Conservation (phyloP, 2,113 vertebrate species). For the Spilogale gracilis region DNA sequence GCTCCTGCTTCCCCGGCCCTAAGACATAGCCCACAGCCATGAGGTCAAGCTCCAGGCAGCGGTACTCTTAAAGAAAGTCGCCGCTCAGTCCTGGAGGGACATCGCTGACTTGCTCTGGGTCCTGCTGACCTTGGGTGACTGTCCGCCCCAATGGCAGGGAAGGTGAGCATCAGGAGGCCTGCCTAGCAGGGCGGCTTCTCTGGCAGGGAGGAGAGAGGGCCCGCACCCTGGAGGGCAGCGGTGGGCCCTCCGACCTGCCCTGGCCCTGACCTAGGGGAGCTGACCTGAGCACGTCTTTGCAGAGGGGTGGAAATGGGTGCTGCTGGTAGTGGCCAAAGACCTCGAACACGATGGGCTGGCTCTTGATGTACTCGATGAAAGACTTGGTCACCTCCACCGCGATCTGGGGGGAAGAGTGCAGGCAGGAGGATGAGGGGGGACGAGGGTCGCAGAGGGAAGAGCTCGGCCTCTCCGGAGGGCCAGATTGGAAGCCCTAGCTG, state of each 20-base stretch:
- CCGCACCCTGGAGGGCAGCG: not conserved
- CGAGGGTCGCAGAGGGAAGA: no score
- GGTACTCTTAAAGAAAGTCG: not conserved
- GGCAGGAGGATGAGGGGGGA: fast-evolving
- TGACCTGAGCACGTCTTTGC: conserved; percentile 97
- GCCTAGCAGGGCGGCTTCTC: not conserved
- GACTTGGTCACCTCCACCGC: conserved; percentile 98
- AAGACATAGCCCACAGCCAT: fast-evolving
- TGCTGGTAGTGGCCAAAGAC: conserved; percentile 99
- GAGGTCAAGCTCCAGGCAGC: fast-evolving
- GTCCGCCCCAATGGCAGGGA: fast-evolving
- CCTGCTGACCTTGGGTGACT: fast-evolving
- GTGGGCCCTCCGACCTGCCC: not conserved
- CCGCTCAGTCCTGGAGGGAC: fast-evolving
- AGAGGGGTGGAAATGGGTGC: conserved; percentile 95
- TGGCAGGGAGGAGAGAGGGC: not conserved
- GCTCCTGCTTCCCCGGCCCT: not conserved
- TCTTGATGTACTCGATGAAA: conserved; percentile 97
- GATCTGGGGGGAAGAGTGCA: conserved; percentile 87
- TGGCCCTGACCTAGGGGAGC: fast-evolving
- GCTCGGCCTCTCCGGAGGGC: fast-evolving
- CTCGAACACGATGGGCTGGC: conserved; percentile 98
- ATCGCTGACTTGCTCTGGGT: not conserved
- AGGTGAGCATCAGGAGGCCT: fast-evolving
- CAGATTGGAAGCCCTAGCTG: fast-evolving